Base-by-base conservation (phyloP, 2,113 vertebrate genomes). In the Nyctibius bracteatus region DNA sequence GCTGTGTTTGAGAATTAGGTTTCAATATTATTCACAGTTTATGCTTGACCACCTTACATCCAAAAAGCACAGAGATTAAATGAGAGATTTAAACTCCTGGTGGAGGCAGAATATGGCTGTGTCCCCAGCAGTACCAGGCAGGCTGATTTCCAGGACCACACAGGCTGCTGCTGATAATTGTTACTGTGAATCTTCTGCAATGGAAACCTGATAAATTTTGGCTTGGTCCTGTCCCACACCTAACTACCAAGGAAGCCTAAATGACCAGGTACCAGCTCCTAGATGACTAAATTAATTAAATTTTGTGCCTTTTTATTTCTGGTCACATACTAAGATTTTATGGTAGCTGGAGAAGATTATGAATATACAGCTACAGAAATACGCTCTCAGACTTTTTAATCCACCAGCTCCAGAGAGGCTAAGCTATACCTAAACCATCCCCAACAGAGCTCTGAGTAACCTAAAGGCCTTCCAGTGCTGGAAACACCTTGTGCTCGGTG, bases 361-460 rank as follows among this genome's bases (percentile, higher is more conserved):
- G 44, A 78, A 35, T 59, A 33, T 47, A 54, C 21, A 66, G n/a
- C n/a, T 83, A 66, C 18, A 54, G 35, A 63, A 41, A 47, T 8
- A n/a, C 2, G 10, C 7, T 47, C 52, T 41, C 1, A 0, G n/a
- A 17, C 30, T 13, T 61, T 49, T 55, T 33, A 35, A 59, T 27
- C 25, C 12, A 10, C 39, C 16, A 30, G n/a, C n/a, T 46, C 39
- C 44, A 52, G 16, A n/a, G 33, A 52, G 16, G 51, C 7, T 79
- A 58, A 65, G 7, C 23, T 79, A 5, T 46, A 31, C 24, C 44
- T 25, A 46, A 65, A 46, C 8, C 39, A 71, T 14, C 6, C 39
- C n/a, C 25, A 30, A 25, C 23, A 39, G 62, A 52, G 13, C 23
- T 58, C 44, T 65, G 35, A 63, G 21, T 39, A 39, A 63, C 37